A percentile compares a stretch with the other conserved stretches of the same genome.
Evolutionary conservation across 2,888 invertebrate species (phyloP).

Genomic region (Acleris cristana): DNA sequence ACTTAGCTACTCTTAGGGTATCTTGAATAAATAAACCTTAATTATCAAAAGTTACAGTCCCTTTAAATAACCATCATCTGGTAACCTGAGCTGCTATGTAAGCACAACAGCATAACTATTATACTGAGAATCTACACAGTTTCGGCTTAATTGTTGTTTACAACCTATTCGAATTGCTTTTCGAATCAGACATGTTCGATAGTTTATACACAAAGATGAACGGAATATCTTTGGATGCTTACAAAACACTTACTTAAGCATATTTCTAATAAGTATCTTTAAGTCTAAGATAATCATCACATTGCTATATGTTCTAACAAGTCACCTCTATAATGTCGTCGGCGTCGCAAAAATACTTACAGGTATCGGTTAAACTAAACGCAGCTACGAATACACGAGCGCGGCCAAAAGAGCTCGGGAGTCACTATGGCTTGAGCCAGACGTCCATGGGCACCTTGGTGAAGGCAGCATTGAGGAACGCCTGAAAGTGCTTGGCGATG

Average conservation of each 20-base stretch:
- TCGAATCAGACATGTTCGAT: background rate
- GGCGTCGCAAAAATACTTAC: background rate
- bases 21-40: slow-evolving; percentile 68
- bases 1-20: slow-evolving; percentile 38
- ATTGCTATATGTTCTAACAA: background rate
- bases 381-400: background rate
- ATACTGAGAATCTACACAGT: too few species aligned
- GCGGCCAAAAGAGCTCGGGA: background rate
- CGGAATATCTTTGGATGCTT: slow-evolving; percentile 8
- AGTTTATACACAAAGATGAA: slow-evolving; percentile 2
- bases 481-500: slow-evolving; percentile 89
- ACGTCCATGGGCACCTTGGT: slow-evolving; percentile 88
- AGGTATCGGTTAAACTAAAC: background rate
- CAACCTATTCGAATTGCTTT: background rate
- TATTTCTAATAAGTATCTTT: background rate
- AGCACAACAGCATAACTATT: too few species aligned
- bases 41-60: slow-evolving; percentile 22
- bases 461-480: slow-evolving; percentile 89
- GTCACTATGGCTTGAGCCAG: slow-evolving; percentile 83
- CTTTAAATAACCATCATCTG: slow-evolving; percentile 15
- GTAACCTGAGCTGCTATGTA: too few species aligned
- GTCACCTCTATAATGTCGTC: background rate
- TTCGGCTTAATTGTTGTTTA: background rate
- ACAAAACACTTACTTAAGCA: slow-evolving; percentile 8
- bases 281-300: slow-evolving; percentile 6